These are phyloP conservation scores for Oceanodroma leucorhoa DNA, from an alignment of 2,797 vertebrate genomes.

Conservation along the genomic window DNA sequence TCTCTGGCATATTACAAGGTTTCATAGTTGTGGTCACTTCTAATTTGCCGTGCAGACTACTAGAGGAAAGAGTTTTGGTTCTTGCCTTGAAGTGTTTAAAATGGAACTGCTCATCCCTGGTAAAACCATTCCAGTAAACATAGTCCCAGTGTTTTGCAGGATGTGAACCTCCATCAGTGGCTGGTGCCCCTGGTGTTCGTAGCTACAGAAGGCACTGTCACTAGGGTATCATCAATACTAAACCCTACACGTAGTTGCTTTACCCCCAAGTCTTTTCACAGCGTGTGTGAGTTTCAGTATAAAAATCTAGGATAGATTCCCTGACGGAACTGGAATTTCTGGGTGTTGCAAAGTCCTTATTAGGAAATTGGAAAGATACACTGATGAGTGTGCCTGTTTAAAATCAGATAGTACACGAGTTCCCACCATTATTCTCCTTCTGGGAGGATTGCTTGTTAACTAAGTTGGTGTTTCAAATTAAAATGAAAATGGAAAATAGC, in stretches of 20 bases:
- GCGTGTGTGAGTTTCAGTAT: not conserved
- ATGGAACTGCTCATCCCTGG: not conserved
- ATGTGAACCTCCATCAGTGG: not conserved
- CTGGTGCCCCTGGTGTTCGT: not conserved
- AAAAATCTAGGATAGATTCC: constrained; percentile 44
- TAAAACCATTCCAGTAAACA: not conserved
- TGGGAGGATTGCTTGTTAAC: constrained; percentile 16
- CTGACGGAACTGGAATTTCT: constrained; percentile 62
- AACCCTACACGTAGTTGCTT: not conserved
- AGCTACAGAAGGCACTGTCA: not conserved
- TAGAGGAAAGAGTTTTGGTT: not conserved
- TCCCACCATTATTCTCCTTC: constrained; percentile 53
- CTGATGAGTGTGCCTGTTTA: constrained; percentile 56
- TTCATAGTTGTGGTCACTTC: constrained; percentile 7
- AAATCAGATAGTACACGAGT: constrained; percentile 57
- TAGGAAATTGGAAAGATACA: constrained; percentile 56
- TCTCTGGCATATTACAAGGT: not conserved
- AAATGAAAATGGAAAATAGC: constrained; percentile 21
- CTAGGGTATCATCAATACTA: not conserved
- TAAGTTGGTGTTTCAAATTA: constrained; percentile 44
- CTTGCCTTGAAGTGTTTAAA: not conserved
- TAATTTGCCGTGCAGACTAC: not conserved
- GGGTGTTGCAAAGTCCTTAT: constrained; percentile 64
- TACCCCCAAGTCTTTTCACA: constrained; percentile 34
- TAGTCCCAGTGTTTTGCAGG: not conserved